A percentile compares a stretch with the other conserved stretches of the same genome.
Evolutionary conservation across 2,888 invertebrate species (phyloP).

Genomic region (Mimumesa dahlbomi): DNA sequence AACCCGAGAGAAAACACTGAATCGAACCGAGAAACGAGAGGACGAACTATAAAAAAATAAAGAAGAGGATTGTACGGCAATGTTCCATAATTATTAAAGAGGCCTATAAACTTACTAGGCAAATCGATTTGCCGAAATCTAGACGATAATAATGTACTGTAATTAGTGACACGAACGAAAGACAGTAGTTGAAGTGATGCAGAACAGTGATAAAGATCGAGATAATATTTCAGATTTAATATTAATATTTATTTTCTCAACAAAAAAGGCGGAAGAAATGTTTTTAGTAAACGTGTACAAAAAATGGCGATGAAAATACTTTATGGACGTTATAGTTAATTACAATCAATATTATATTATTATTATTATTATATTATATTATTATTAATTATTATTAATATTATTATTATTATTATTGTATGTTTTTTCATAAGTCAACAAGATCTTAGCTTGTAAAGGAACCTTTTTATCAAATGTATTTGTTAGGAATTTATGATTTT

Average conservation of each 20-base stretch:
- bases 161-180: conserved; percentile 66
- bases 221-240: conserved; percentile 78
- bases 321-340: conserved; percentile 78
- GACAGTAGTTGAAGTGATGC: conserved; percentile 63
- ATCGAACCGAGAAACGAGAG: conserved; percentile 11
- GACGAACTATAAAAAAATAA: too few relatives aligned
- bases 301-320: conserved; percentile 74
- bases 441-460: conserved; percentile 66
- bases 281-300: conserved; percentile 78
- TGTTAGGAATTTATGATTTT: conserved; percentile 73
- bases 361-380: conserved; percentile 59
- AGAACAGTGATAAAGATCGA: conserved; percentile 71
- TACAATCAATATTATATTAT: conserved; percentile 74
- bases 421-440: conserved; percentile 68
- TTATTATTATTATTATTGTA: conserved; percentile 62
- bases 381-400: conserved; percentile 57
- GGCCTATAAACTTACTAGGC: conserved; percentile 79
- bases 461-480: conserved; percentile 75
- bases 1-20: conserved; percentile 20
- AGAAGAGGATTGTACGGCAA: conserved; percentile 57
- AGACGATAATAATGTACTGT: conserved; percentile 64
- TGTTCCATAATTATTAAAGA: conserved; percentile 74
- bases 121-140: conserved; percentile 75
- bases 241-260: conserved; percentile 80
- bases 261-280: conserved; percentile 73